Evolutionary conservation across 2,888 invertebrate species (phyloP), one percentile per base, ranked within the genome.

Genomic region (Charanyca ferruginea): DNA sequence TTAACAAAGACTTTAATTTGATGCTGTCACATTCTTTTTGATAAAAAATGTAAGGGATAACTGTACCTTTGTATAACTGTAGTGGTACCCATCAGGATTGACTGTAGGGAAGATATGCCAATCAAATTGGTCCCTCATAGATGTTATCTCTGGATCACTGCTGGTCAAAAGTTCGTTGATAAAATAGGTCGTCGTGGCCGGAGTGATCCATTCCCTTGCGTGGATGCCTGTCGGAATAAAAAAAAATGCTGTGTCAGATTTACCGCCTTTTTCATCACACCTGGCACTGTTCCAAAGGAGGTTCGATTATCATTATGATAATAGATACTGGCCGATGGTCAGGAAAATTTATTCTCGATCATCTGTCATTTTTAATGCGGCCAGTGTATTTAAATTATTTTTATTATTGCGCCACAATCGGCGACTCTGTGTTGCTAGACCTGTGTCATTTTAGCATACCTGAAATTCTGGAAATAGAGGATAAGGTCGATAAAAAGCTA

Each of bases 41-140:
- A n/a, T n/a, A n/a, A n/a, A n/a, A n/a, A n/a, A n/a, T n/a, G n/a
- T n/a, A n/a, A n/a, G n/a, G n/a, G n/a, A n/a, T 13, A 6, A 53
- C 88, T 83, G 74, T n/a, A 96, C 96, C 20, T 81, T 88, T 0
- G 94, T 96, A 82, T 97, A 97, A 2, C 97, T 97, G 89, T 97
- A 97, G 45, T 96, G 97, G 86, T 97, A 98, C 18, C 98, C 98
- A 89, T 98, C 98, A 54, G 98, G 98, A 90, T 98, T 98, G 75
- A 97, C 96, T 7, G 97, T 96, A 0, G 98, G 98, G 80, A 98
- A 96, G 76, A 98, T 96, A 84, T 97, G 97, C 97, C 97, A 98
- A 83, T 98, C 97, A 85, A 96, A 96, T 65, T 91, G 92, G 61
- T 96, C 94, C 18, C 96, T 96, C 71, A 97, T 85, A 3, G 86